These are phyloP conservation scores for Lutraria lutraria DNA, from an alignment of 2,888 invertebrate genomes.

Conservation along the genomic window DNA sequence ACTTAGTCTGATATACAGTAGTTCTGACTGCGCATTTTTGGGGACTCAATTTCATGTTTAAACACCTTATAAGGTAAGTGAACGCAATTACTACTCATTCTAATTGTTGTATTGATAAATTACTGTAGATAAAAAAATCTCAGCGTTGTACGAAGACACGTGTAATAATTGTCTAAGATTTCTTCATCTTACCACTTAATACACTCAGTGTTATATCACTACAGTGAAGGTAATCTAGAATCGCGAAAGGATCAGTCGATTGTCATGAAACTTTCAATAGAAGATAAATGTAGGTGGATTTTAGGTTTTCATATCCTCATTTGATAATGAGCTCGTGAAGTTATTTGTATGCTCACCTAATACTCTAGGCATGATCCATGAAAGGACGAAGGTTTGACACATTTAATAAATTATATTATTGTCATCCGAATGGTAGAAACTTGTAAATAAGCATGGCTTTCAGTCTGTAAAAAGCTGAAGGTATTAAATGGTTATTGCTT, in stretches of 20 bases:
- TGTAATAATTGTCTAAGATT: slow-evolving; percentile 4
- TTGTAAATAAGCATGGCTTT: slow-evolving; percentile 43
- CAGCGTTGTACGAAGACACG: neutral
- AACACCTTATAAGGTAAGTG: no score
- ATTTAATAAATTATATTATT: slow-evolving; percentile 61
- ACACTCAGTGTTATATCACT: neutral
- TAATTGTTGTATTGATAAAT: neutral
- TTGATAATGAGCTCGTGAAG: slow-evolving; percentile 40
- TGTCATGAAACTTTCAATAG: slow-evolving; percentile 41
- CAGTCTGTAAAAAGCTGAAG: slow-evolving; percentile 35
- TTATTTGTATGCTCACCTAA: slow-evolving; percentile 55
- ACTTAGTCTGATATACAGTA: no score
- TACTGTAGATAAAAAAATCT: neutral
- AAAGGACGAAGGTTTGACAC: slow-evolving; percentile 63
- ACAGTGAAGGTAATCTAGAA: neutral
- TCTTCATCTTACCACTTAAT: neutral
- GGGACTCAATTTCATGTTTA: no score
- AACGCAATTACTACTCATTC: neutral
- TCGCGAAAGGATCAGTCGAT: neutral
- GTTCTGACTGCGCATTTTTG: no score
- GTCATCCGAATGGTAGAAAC: slow-evolving; percentile 48
- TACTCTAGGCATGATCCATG: slow-evolving; percentile 67
- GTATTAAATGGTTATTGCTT: slow-evolving; percentile 46
- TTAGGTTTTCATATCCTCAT: slow-evolving; percentile 32
- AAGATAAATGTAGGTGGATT: slow-evolving; percentile 48